Base-by-base conservation (phyloP, 2,888 invertebrate genomes). In the Synanthedon vespiformis region DNA sequence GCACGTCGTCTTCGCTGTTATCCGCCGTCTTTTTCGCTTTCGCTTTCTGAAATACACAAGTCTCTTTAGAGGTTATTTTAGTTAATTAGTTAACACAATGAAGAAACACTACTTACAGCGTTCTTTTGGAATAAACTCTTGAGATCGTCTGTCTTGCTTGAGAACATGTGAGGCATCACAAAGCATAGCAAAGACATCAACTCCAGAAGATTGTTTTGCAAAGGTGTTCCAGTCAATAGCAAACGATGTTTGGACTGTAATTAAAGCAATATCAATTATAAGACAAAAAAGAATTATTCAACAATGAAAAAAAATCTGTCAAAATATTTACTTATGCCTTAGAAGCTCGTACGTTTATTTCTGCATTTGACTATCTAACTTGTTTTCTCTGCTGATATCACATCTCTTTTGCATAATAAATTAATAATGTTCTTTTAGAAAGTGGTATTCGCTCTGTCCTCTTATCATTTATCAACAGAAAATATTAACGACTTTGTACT, bases 131-230 rank as follows among this genome's bases (percentile, higher is more conserved):
- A 98, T 63, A 97, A 88, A 61, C 91, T 93, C 75, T 96, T 97
- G 18, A 98, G 89, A 63, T 95, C 94, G 0, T 95, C 94, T 1
- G 93, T 92, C 79, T 95, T 96, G 13, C 93, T 93, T 50, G 92
- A 92, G 86, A 98, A 98, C 87, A 98, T 92, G 61, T 96, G 92
- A 0, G 98, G 98, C 97, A 98, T 97, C 27, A 98, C 96, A 77
- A 99, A 99, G 66, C 95, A 95, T 16, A 99, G 88, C 41, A 99
- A 83, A 0, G 98, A 98, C 94, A 99, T 98, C 58, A 99, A 86
- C 79, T 99, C 98, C 49, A 98, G 78, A 40, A 99, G 88, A 78
- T 98, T 98, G 83, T 99, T 99, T 80, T 99, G 98, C 3, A 99
- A 86, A 0, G 98, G 98, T 0, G 98, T 99, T 2, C 98, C 99